Conservation (phyloP, 2,797 vertebrate genomes). For the Typhlichthys subterraneus region DNA sequence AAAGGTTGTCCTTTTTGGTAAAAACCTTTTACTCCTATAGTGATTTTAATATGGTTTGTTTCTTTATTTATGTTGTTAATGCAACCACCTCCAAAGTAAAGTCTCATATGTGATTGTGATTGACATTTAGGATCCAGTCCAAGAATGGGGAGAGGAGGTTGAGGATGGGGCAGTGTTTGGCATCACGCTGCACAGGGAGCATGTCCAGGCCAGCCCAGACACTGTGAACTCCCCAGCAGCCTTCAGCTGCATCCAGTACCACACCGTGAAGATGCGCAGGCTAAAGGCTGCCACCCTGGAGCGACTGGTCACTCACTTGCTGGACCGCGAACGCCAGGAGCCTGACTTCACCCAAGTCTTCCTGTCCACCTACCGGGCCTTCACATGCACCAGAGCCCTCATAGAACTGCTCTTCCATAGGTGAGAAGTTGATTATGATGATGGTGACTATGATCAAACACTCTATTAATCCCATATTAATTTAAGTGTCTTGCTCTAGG, state of each 20-base stretch:
- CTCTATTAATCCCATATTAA: not conserved
- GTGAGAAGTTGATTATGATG: constrained; percentile 51
- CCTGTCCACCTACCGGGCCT: constrained; percentile 86
- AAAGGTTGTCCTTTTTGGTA: no score
- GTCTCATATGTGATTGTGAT: not conserved
- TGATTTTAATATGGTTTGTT: no score
- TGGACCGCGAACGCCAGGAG: constrained; percentile 74
- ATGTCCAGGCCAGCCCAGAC: constrained; percentile 53
- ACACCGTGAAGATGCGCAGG: constrained; percentile 84
- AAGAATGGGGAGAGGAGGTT: constrained; percentile 90
- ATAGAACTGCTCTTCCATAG: constrained; percentile 83
- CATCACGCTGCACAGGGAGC: constrained; percentile 81
- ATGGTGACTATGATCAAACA: no score
- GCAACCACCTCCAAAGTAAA: no score
- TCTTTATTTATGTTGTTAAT: no score
- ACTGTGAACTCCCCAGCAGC: constrained; percentile 2
- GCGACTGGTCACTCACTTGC: constrained; percentile 79
- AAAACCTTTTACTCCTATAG: no score
- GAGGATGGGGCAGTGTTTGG: constrained; percentile 86
- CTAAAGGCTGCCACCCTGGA: constrained; percentile 83
- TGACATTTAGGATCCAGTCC: constrained; percentile 79
- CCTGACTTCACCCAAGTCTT: constrained; percentile 78
- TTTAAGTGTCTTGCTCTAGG: not conserved
- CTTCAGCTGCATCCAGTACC: constrained; percentile 81
- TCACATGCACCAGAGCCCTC: constrained; percentile 74